These are phyloP conservation scores for Pseudochromis fuscus DNA, from an alignment of 2,797 vertebrate species.

Conservation along the genomic window DNA sequence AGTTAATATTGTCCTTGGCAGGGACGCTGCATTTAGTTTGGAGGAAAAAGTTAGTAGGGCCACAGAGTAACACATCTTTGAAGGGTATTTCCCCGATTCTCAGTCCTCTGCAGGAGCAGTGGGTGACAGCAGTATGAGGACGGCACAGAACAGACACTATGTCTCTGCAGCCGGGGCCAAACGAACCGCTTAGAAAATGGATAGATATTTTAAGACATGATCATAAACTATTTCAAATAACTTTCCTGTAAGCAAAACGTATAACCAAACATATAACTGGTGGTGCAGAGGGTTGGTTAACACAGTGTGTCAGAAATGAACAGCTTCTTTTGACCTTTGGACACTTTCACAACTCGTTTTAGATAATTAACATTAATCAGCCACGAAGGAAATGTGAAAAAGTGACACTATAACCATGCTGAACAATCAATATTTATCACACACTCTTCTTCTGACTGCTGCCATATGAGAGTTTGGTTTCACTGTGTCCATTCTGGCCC, in stretches of 20 bases:
- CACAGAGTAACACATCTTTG: slow-evolving; percentile 37
- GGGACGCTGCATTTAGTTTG: slow-evolving; percentile 48
- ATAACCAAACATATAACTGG: not conserved
- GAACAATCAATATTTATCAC: slow-evolving; percentile 9
- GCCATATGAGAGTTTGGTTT: slow-evolving; percentile 9
- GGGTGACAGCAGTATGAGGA: slow-evolving; percentile 17
- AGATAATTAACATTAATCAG: too few species aligned
- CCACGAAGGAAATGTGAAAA: too few species aligned
- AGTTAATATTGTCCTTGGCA: slow-evolving; percentile 75
- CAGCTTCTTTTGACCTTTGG: slow-evolving; percentile 13
- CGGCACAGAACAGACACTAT: not conserved
- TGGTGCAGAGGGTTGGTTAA: not conserved
- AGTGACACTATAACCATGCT: not conserved
- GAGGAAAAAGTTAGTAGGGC: slow-evolving; percentile 28
- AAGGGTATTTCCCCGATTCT: slow-evolving; percentile 49
- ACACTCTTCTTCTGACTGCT: not conserved
- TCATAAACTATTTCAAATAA: not conserved
- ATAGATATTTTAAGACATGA: not conserved
- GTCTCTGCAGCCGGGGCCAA: not conserved
- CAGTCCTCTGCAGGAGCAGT: slow-evolving; percentile 19
- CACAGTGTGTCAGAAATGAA: not conserved
- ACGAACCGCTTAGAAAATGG: not conserved
- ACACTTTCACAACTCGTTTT: too few species aligned
- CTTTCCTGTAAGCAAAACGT: not conserved
- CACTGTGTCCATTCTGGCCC: slow-evolving; percentile 8